Evolutionary conservation across 2,113 vertebrate species (phyloP).

Genomic region (Bufo bufo): DNA sequence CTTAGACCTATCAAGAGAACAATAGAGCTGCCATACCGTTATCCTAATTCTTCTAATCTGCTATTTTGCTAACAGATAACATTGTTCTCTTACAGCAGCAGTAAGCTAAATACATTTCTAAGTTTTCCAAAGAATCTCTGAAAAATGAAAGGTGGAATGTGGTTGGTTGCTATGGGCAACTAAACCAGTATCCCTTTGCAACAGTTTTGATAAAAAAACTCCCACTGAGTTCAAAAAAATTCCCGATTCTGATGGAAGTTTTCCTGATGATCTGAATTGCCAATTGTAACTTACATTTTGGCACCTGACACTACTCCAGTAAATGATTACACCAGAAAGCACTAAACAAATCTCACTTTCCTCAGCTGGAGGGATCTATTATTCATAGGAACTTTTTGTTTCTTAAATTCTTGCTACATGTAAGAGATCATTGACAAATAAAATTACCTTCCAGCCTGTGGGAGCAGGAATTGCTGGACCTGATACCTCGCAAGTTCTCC

Average conservation of each 20-base stretch:
- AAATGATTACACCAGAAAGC: slow-evolving; percentile 42
- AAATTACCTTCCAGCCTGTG: neutral
- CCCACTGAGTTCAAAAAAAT: too few species aligned
- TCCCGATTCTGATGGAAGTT: neutral
- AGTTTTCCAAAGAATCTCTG: too few species aligned
- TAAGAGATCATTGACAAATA: slow-evolving; percentile 4
- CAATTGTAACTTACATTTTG: slow-evolving; percentile 27
- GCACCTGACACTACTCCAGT: slow-evolving; percentile 43
- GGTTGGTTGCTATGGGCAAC: too few species aligned
- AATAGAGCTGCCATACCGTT: too few species aligned
- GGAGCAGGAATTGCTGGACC: neutral
- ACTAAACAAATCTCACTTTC: neutral
- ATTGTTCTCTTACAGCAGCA: too few species aligned
- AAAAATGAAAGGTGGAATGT: too few species aligned
- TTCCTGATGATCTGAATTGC: neutral
- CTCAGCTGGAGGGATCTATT: slow-evolving; percentile 8
- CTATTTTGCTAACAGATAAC: too few species aligned
- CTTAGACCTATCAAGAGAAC: too few species aligned
- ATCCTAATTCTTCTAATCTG: too few species aligned
- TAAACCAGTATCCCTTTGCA: too few species aligned
- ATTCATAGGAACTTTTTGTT: slow-evolving; percentile 36
- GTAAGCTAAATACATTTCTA: too few species aligned
- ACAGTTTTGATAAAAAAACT: too few species aligned
- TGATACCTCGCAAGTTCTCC: neutral
- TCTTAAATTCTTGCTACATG: slow-evolving; percentile 14